These are phyloP conservation scores for Caerostris darwini DNA, from an alignment of 1,140 invertebrate species.

Conservation along the genomic window DNA sequence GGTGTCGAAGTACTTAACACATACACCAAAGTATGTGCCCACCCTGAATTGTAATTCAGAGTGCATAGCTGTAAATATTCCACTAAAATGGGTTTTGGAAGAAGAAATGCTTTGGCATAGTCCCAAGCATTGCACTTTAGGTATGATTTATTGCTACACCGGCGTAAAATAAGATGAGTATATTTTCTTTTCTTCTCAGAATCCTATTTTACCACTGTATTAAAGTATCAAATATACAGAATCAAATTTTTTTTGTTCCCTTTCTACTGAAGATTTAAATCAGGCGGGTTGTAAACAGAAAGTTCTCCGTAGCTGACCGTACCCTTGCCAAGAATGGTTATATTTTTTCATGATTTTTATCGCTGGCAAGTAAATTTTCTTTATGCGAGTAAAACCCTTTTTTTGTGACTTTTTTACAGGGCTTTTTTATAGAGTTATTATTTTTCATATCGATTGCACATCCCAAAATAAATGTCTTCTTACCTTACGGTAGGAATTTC, in stretches of 20 bases:
- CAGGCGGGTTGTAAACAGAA: not conserved
- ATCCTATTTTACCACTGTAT: not conserved
- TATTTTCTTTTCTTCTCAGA: not conserved
- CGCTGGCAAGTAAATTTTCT: no score
- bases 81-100: not conserved
- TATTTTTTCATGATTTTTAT: no score
- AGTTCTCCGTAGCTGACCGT: not conserved
- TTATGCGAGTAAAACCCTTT: no score
- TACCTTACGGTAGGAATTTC: no score
- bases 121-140: constrained; percentile 8
- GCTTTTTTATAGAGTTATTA: no score
- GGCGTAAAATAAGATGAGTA: not conserved
- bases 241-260: not conserved
- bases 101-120: not conserved
- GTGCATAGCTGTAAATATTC: not conserved
- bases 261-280: not conserved
- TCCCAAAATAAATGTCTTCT: no score
- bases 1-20: not conserved
- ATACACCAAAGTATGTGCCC: not conserved
- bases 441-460: no score
- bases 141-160: not conserved
- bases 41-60: not conserved
- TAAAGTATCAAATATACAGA: constrained; percentile 10
- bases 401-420: no score
- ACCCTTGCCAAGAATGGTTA: not conserved